Conservation (phyloP, 1,140 invertebrate genomes). For the Drosophila melanogaster region DNA sequence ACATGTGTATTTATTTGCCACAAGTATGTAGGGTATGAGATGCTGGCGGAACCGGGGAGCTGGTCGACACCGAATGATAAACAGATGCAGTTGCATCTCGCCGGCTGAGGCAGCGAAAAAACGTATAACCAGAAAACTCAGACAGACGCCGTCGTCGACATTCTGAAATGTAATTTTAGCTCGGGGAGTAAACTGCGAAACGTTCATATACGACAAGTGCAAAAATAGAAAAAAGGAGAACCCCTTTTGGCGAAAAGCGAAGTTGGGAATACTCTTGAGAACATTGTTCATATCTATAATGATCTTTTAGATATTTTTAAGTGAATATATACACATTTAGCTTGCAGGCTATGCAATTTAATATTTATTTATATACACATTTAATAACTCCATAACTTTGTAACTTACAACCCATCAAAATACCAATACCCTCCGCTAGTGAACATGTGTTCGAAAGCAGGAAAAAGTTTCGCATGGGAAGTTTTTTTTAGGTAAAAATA, state of each 20-base stretch:
- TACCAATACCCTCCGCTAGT: not conserved
- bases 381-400: too few relatives aligned
- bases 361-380: too few relatives aligned
- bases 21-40: slow-evolving; percentile 2
- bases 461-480: slow-evolving; percentile 23
- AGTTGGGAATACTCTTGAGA: slow-evolving; percentile 13
- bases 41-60: not conserved
- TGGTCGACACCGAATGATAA: slow-evolving; percentile 24
- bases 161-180: slow-evolving; percentile 79
- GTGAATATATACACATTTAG: too few relatives aligned
- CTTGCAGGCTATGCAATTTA: too few relatives aligned
- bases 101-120: slow-evolving; percentile 21
- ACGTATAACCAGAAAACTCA: slow-evolving; percentile 45
- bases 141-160: slow-evolving; percentile 64
- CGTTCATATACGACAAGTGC: slow-evolving; percentile 57
- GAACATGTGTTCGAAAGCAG: slow-evolving; percentile 21
- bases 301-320: not conserved
- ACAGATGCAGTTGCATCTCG: slow-evolving; percentile 34
- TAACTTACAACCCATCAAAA: too few relatives aligned
- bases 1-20: slow-evolving; percentile 74
- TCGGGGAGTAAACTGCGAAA: slow-evolving; percentile 63
- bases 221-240: slow-evolving; percentile 36
- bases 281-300: not conserved
- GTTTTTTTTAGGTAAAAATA: slow-evolving; percentile 20
- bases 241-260: not conserved